A percentile compares a stretch with the other conserved stretches of the same genome.
Evolutionary conservation across 2,797 vertebrate genomes (phyloP).

Genomic region (Lithobates pipiens): DNA sequence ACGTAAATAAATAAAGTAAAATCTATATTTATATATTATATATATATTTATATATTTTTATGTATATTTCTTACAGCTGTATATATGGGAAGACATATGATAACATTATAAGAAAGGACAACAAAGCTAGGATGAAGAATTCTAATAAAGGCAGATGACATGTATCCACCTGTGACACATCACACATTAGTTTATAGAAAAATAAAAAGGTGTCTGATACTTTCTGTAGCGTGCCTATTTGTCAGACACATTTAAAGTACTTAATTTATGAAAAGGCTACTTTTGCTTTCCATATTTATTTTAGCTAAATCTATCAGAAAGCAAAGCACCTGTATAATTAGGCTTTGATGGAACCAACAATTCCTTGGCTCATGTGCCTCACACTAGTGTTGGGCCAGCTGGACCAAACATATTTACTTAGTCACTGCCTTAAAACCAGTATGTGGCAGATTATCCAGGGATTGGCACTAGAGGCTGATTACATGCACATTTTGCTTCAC

Average conservation of each 20-base stretch:
- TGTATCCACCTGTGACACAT: conserved; percentile 19
- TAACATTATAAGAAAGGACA: not conserved
- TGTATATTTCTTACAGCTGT: conserved; percentile 49
- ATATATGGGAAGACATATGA: conserved; percentile 42
- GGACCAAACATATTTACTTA: too few species aligned
- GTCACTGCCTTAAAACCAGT: too few species aligned
- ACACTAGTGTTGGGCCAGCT: too few species aligned
- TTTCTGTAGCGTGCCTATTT: not conserved
- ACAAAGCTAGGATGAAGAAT: conserved; percentile 6
- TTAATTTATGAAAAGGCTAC: not conserved
- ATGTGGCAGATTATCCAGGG: too few species aligned
- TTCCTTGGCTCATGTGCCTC: not conserved
- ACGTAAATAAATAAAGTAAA: conserved; percentile 58
- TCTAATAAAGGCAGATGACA: conserved; percentile 10
- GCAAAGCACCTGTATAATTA: not conserved
- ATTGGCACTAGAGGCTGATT: too few species aligned
- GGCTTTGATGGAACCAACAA: not conserved
- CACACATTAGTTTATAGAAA: conserved; percentile 11
- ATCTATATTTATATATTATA: conserved; percentile 58
- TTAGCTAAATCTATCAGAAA: not conserved
- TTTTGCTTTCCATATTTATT: not conserved
- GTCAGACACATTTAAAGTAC: conserved; percentile 15
- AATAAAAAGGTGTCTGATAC: conserved; percentile 14
- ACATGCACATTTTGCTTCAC: too few species aligned
- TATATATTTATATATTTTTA: conserved; percentile 37